phyloP scores from a whole-genome alignment of 2,113 vertebrate species.

The Nematolebias whitei region DNA sequence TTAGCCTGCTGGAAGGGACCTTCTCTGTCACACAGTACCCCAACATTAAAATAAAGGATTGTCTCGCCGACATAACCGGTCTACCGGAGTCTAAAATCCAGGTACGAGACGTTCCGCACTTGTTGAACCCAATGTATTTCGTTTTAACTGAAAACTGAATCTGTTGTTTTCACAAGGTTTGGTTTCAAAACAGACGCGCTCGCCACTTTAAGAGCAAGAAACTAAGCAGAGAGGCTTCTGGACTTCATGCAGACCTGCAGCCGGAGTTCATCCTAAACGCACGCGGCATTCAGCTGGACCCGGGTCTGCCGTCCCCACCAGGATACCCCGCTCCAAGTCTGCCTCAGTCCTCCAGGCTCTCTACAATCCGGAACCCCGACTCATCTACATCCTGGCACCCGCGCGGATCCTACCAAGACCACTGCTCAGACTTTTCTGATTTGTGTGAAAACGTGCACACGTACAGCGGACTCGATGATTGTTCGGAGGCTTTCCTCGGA shows the following conservation, averaged over 20 bases:
- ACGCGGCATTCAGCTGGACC: not conserved
- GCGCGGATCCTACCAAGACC: not conserved
- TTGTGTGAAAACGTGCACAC: not conserved
- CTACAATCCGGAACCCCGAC: conserved; percentile 20
- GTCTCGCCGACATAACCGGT: conserved; percentile 79
- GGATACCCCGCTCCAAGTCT: conserved; percentile 32
- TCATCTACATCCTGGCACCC: not conserved
- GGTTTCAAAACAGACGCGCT: conserved; percentile 88
- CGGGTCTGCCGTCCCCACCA: conserved; percentile 11
- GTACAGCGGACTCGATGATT: not conserved
- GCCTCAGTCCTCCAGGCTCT: conserved; percentile 51
- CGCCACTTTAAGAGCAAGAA: conserved; percentile 84
- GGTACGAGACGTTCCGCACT: conserved; percentile 54
- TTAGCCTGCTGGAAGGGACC: conserved; percentile 82
- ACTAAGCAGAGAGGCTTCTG: conserved; percentile 13
- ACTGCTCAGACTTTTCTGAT: not conserved
- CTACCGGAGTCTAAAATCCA: conserved; percentile 88
- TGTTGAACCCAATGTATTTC: not conserved
- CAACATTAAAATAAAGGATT: conserved; percentile 80
- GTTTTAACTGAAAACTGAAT: not conserved
- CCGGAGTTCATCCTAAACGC: not conserved
- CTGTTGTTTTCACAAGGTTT: conserved; percentile 73
- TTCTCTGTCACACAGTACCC: conserved; percentile 84
- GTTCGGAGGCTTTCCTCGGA: conserved; percentile 37
- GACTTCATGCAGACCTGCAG: not conserved